phyloP scores from a whole-genome alignment of 2,797 vertebrate genomes.

The Leucoraja ocellata region DNA sequence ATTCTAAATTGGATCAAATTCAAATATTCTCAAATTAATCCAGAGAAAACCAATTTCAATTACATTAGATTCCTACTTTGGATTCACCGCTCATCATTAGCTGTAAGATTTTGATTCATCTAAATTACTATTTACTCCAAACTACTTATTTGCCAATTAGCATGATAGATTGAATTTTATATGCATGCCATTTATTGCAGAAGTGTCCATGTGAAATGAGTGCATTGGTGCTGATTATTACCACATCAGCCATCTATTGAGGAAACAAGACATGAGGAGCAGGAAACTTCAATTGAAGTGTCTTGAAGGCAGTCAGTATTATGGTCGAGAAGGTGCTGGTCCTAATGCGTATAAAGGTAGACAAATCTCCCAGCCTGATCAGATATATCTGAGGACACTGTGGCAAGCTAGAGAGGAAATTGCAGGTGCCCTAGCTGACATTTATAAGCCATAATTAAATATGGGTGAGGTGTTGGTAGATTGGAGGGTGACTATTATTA shows the following conservation, averaged over 20 bases:
- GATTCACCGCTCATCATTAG: constrained; percentile 26
- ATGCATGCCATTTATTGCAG: neutral
- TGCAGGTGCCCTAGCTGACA: too few species aligned
- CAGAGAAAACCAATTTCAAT: constrained; percentile 34
- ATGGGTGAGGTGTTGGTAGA: too few species aligned
- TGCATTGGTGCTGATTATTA: neutral
- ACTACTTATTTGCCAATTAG: constrained; percentile 24
- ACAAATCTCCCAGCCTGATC: too few species aligned
- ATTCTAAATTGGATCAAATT: constrained; percentile 23
- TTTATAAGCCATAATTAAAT: too few species aligned
- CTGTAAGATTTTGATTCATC: constrained; percentile 16
- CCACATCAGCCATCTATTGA: neutral
- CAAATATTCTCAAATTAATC: constrained; percentile 31
- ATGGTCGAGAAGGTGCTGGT: too few species aligned
- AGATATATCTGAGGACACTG: too few species aligned
- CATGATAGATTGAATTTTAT: constrained; percentile 21
- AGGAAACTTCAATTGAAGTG: too few species aligned
- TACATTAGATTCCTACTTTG: neutral
- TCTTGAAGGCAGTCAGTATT: too few species aligned
- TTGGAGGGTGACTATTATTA: too few species aligned
- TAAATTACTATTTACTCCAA: constrained; percentile 29
- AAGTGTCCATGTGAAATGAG: neutral
- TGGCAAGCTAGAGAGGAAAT: too few species aligned
- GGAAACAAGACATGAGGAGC: too few species aligned
- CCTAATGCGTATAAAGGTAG: too few species aligned